Evolutionary conservation across 1,140 invertebrate genomes (phyloP).

Genomic region (Caerostris extrusa): DNA sequence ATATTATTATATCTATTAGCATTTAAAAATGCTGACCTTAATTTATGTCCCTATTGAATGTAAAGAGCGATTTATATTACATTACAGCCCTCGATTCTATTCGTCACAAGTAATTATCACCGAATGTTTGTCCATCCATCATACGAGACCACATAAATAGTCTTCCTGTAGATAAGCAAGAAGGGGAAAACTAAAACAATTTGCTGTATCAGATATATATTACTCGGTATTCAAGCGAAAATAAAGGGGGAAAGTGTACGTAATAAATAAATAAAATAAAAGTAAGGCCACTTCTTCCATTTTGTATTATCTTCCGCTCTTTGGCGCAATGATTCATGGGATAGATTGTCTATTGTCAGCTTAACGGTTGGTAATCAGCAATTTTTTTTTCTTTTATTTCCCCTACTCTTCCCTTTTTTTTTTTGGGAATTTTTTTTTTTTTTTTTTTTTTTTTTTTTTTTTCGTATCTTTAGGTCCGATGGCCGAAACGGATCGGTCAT

Average conservation of each 20-base stretch:
- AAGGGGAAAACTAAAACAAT: conserved; percentile 56
- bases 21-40: too few relatives aligned
- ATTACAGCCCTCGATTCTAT: background rate
- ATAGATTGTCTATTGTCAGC: conserved; percentile 77
- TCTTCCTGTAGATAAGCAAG: conserved; percentile 20
- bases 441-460: conserved; percentile 15
- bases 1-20: too few relatives aligned
- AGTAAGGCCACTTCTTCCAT: conserved; percentile 64
- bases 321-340: conserved; percentile 76
- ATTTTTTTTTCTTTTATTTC: conserved; percentile 58
- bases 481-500: conserved; percentile 66
- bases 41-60: too few relatives aligned
- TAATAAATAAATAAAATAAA: conserved; percentile 60
- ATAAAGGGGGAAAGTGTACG: conserved; percentile 57
- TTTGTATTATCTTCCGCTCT: conserved; percentile 75
- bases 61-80: background rate
- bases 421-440: conserved; percentile 11
- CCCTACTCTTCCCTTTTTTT: conserved; percentile 45
- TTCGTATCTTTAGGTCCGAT: conserved; percentile 56
- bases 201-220: conserved; percentile 74
- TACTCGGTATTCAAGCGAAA: conserved; percentile 56
- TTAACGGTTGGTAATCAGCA: conserved; percentile 76
- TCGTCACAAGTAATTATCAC: conserved; percentile 1
- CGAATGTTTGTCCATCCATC: background rate
- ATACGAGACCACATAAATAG: background rate